phyloP scores from a whole-genome alignment of 2,113 vertebrate genomes.

The Myrmecophaga tridactyla region DNA sequence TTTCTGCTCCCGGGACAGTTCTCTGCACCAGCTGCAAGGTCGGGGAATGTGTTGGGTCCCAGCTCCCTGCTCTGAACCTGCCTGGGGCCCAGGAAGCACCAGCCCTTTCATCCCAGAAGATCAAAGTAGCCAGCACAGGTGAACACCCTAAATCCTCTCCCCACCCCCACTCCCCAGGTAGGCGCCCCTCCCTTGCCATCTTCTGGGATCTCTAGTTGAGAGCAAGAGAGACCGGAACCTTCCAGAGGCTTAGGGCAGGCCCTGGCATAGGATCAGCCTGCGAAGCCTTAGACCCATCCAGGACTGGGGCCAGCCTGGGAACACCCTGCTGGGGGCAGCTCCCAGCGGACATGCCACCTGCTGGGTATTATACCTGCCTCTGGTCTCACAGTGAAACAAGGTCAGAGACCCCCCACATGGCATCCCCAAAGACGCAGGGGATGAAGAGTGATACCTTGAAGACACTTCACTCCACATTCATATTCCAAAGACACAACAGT shows the following conservation, averaged over 20 bases:
- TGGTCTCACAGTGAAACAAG: background rate
- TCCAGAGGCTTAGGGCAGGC: slow-evolving; percentile 1
- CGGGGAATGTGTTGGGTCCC: background rate
- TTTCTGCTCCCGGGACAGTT: background rate
- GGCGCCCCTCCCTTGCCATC: slow-evolving; percentile 11
- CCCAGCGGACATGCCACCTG: background rate
- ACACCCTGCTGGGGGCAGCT: background rate
- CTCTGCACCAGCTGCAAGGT: no score
- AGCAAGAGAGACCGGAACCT: background rate
- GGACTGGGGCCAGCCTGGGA: background rate
- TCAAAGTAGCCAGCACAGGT: slow-evolving; percentile 34
- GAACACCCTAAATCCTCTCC: slow-evolving; percentile 45
- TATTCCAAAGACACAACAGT: background rate
- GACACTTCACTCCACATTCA: background rate
- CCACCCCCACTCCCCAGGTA: background rate
- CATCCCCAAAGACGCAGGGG: background rate
- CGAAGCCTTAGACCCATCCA: background rate
- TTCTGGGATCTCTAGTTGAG: slow-evolving; percentile 35
- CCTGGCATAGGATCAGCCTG: background rate
- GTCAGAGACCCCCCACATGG: background rate
- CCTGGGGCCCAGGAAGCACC: slow-evolving; percentile 29
- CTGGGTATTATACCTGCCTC: background rate
- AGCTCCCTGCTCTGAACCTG: background rate
- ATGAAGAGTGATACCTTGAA: background rate
- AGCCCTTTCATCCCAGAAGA: slow-evolving; percentile 46